phyloP scores from a whole-genome alignment of 1,140 invertebrate genomes.

The Lepidurus packardi region DNA sequence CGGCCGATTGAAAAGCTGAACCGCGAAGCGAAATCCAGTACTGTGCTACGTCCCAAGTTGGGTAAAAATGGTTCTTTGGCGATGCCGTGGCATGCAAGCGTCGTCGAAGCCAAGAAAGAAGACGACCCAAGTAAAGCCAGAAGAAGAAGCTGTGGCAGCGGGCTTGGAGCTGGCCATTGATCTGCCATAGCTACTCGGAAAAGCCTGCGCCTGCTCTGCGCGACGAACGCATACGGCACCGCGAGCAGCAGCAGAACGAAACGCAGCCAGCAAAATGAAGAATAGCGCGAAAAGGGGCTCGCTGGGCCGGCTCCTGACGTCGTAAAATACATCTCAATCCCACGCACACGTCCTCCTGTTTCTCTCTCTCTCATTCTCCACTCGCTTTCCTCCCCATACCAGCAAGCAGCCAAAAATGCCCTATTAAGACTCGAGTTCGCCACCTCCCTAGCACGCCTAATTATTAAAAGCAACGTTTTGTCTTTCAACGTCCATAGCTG shows the following conservation, averaged over 20 bases:
- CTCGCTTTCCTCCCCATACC: not conserved
- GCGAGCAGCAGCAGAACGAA: not conserved
- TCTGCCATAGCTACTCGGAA: not conserved
- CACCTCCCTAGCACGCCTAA: not conserved
- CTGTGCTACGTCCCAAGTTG: not conserved
- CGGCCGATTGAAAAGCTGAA: not conserved
- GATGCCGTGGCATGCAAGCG: conserved; percentile 1
- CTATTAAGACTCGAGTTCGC: not conserved
- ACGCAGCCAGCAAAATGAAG: not conserved
- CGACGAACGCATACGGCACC: not conserved
- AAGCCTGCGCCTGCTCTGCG: conserved; percentile 20
- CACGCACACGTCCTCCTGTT: not conserved
- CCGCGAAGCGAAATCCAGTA: not conserved
- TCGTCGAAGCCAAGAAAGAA: not conserved
- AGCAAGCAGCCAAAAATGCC: not conserved
- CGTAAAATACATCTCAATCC: conserved; percentile 18
- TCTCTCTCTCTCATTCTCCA: not conserved
- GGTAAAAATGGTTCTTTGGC: not conserved
- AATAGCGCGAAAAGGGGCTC: not conserved
- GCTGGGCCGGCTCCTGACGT: not conserved
- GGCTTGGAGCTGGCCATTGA: conserved; percentile 8
- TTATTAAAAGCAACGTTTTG: not conserved
- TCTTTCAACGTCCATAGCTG: not conserved
- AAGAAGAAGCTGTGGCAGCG: not conserved
- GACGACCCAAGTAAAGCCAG: not conserved